Evolutionary conservation across 2,113 vertebrate species (phyloP), one percentile per base, ranked within the genome.

Genomic region (Alosa alosa): DNA sequence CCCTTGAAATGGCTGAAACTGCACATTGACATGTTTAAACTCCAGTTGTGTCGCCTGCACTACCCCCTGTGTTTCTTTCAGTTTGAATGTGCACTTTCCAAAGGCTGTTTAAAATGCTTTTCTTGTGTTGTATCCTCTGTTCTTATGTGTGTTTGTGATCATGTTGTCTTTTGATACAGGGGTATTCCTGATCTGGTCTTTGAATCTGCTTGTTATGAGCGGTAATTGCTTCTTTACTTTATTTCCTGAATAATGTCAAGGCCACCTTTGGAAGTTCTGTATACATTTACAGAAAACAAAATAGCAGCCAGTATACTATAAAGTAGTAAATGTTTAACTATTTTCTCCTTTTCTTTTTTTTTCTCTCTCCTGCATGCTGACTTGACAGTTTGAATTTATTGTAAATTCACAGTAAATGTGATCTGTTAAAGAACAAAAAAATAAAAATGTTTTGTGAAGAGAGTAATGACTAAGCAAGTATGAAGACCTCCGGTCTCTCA

Each of bases 191-290:
- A 96, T 96, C 96, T 97, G 97, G 96, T 96, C 94, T 96, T 97
- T 97, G 95, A 95, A 96, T 96, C 97, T 97, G 97, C 97, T 97
- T 97, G 96, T 97, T 97, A 96, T 95, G 96, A 97, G 97, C 96
- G 96, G 97, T 97, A 97, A 97, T 97, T 97, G 96, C 96, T 96
- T 97, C 97, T 97, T 97, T 97, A 97, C 95, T 97, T 97, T 92
- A 96, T 94, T 96, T 96, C 95, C 94, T 95, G 95, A 72, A 36
- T 8, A 25, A 31, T 36, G 64, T 31, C 11, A 36, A 72, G 64
- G 31, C 64, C 64, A 72, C 64, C 25, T 72, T 72, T 36, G 64
- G n/a, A 72, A 72, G 64, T 72, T 25, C 64, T 72, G 64, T 31
- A 36, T 72, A 72, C 2, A 72, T 72, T 13, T 36, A 72, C 11